These are phyloP conservation scores for Meloidogyne floridensis DNA, from an alignment of 1,140 invertebrate species.

Conservation along the genomic window DNA sequence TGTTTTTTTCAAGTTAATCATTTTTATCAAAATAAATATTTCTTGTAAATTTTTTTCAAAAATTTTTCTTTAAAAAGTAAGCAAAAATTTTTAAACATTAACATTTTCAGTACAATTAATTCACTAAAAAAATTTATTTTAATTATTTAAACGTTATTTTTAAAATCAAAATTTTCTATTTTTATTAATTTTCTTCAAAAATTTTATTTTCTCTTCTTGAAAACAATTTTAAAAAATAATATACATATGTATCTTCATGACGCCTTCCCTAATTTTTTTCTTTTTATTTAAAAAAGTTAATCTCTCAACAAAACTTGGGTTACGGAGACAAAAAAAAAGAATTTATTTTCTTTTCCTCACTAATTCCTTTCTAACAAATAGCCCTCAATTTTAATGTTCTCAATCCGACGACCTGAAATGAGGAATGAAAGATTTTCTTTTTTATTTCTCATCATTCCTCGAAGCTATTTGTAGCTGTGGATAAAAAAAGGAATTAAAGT, in stretches of 20 bases:
- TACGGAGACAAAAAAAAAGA: not conserved
- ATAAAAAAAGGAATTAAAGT: not conserved
- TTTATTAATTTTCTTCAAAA: not conserved
- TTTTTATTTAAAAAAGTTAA: not conserved
- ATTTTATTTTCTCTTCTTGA: not conserved
- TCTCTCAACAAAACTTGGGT: not conserved
- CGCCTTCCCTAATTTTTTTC: not conserved
- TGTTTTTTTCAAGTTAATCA: not conserved
- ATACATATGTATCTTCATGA: not conserved
- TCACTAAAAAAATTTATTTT: no score
- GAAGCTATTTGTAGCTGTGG: not conserved
- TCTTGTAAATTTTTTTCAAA: not conserved
- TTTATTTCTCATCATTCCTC: not conserved
- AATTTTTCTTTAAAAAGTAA: not conserved
- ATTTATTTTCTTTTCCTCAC: not conserved
- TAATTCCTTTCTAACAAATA: not conserved
- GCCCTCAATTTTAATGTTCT: not conserved
- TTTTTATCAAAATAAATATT: not conserved
- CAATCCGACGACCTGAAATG: slow-evolving; percentile 4
- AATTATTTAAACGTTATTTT: no score
- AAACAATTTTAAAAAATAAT: not conserved
- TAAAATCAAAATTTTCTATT: not conserved
- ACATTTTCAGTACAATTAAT: no score
- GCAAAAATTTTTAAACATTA: not conserved
- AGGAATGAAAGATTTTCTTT: not conserved